Percentiles rank a stretch among this genome's conserved stretches.
phyloP scores from a whole-genome alignment of 2,113 vertebrate species.

The Malurus cyaneus region DNA sequence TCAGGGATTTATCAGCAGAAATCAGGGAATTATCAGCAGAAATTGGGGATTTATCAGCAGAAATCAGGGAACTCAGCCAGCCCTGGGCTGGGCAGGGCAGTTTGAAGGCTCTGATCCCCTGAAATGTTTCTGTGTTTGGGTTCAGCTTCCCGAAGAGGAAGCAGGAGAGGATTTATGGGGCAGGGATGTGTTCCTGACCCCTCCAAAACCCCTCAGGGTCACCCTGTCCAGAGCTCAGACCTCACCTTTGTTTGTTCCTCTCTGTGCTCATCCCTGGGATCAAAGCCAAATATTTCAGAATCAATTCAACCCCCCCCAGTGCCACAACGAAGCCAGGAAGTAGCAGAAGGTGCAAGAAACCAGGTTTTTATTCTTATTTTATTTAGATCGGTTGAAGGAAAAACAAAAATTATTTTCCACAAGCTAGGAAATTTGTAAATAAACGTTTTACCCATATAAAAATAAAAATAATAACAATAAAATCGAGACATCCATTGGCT shows the following conservation, averaged over 20 bases:
- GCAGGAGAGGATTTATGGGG: background rate
- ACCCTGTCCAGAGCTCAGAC: background rate
- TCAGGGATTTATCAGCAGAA: too few species aligned
- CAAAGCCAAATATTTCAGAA: background rate
- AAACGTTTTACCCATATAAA: conserved; percentile 7
- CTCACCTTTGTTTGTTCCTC: background rate
- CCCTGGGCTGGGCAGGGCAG: background rate
- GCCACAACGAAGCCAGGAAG: background rate
- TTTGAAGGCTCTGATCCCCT: background rate
- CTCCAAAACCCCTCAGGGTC: background rate
- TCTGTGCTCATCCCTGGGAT: background rate
- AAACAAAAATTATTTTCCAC: background rate
- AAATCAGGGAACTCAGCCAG: too few species aligned
- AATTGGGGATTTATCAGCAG: background rate
- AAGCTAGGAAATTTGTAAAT: background rate
- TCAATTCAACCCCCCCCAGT: fast-evolving
- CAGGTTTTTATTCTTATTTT: conserved; percentile 5
- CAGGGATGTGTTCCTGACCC: background rate
- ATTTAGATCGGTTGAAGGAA: background rate
- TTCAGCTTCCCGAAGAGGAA: background rate
- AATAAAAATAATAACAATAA: background rate
- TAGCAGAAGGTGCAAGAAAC: background rate
- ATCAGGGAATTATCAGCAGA: too few species aligned
- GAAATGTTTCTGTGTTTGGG: background rate
- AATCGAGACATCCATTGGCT: background rate